Conservation (phyloP, 2,888 invertebrate species). For the Pteria penguin region DNA sequence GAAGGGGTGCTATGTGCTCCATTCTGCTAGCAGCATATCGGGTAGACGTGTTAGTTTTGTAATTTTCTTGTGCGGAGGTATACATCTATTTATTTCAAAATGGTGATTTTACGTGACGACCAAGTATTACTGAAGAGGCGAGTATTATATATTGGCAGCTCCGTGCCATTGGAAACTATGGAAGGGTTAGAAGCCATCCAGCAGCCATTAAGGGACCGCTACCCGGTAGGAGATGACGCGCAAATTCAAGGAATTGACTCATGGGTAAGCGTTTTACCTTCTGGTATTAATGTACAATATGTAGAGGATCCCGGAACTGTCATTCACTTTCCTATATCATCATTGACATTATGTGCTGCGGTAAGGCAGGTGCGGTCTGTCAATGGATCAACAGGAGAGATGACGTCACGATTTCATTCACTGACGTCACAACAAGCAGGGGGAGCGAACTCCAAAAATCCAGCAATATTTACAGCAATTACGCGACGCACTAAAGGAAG, state of each 20-base stretch:
- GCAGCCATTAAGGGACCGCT: slow-evolving; percentile 72
- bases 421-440: slow-evolving; percentile 71
- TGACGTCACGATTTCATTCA: slow-evolving; percentile 72
- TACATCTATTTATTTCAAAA: too few relatives aligned
- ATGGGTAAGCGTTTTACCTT: slow-evolving; percentile 98
- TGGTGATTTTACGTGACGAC: slow-evolving; percentile 47
- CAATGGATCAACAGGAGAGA: slow-evolving; percentile 64
- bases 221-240: slow-evolving; percentile 65
- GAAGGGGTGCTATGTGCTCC: too few relatives aligned
- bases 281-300: slow-evolving; percentile 95
- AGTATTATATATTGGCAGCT: slow-evolving; percentile 79
- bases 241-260: slow-evolving; percentile 82
- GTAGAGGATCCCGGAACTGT: slow-evolving; percentile 82
- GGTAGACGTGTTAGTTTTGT: too few relatives aligned
- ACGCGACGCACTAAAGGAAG: slow-evolving; percentile 75
- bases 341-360: slow-evolving; percentile 78
- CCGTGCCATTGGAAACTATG: slow-evolving; percentile 76
- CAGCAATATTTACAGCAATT: slow-evolving; percentile 78
- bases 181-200: slow-evolving; percentile 78
- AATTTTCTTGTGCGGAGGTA: too few relatives aligned
- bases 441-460: slow-evolving; percentile 65
- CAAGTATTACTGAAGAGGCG: slow-evolving; percentile 64
- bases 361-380: slow-evolving; percentile 72
- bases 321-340: slow-evolving; percentile 77
- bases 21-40: too few relatives aligned